Base-by-base conservation (phyloP, 2,797 vertebrate genomes). In the Amphiprion clarkii region DNA sequence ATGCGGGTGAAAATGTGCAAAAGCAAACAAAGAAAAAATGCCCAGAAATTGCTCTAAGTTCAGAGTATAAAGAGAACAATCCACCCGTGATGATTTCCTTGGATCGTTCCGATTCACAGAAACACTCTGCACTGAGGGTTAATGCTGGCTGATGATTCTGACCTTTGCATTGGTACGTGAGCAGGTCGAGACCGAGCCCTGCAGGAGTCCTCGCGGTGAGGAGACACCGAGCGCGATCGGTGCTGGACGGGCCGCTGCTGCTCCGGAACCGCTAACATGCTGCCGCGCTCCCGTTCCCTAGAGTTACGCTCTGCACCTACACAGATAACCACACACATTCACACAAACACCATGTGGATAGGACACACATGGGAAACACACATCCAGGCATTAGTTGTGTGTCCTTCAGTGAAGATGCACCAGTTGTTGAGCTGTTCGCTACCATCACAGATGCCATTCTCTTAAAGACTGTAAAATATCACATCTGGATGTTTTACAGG, bases 91-190 rank as follows among this genome's bases (percentile, higher is more conserved):
- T 51, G 29, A 39, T 39, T 39, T 10, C 11, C 2, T 11, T 39
- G 12, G 10, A 16, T 17, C 6, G 42, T 44, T 3, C 3, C 4
- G 21, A 39, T 12, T 42, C 14, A 42, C 40, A 42, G 11, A 12
- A 42, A 31, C 44, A 67, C 27, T 27, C 13, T 12, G 36, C 17
- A 14, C 11, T 48, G 36, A 44, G 16, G 57, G 55, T 44, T 46
- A 46, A 17, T 3, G 17, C 2, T 23, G 13, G 3, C 0, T 17
- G 19, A 5, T 27, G 36, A 53, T 55, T 31, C 96, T 83, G 91
- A 99, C 98, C 98, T 98, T 94, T 99, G 98, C 96, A 99, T 97
- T 93, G 97, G 98, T 89, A 99, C 96, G 83, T 97, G 95, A 84
- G 98, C 95, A 77, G 97, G 97, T 77, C 97, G 96, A 76, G 98